Evolutionary conservation across 1,140 invertebrate species (phyloP).

Genomic region (Cataglyphis hispanica): DNA sequence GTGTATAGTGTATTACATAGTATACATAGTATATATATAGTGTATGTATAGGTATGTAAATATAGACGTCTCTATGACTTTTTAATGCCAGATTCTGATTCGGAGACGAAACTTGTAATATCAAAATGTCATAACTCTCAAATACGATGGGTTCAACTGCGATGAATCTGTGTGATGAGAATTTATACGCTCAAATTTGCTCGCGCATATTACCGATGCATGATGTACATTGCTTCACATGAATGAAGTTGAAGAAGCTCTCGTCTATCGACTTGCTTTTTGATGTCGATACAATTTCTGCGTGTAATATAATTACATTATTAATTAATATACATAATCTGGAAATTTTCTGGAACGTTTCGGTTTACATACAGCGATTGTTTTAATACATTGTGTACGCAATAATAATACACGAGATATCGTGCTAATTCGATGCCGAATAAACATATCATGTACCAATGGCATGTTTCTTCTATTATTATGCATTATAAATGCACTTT

Average conservation of each 20-base stretch:
- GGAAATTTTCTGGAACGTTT: background rate
- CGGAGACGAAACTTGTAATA: constrained; percentile 44
- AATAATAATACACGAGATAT: background rate
- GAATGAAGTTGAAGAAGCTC: constrained; percentile 25
- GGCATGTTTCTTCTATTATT: background rate
- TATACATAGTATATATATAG: no score
- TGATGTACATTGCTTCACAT: background rate
- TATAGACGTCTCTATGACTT: constrained; percentile 42
- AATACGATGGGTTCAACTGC: constrained; percentile 47
- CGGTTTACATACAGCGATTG: background rate
- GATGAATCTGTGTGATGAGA: constrained; percentile 35
- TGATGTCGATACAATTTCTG: constrained; percentile 39
- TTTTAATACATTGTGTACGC: background rate
- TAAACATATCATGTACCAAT: background rate
- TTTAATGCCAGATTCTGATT: constrained; percentile 52
- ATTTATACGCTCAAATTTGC: constrained; percentile 33
- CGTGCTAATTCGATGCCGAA: background rate
- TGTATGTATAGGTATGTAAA: constrained; percentile 16
- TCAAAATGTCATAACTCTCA: constrained; percentile 57
- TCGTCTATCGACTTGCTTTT: constrained; percentile 21
- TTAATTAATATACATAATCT: background rate
- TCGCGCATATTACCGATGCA: constrained; percentile 35
- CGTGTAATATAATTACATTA: no score
- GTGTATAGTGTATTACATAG: no score
- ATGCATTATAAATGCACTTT: background rate